Conservation (phyloP, 2,797 vertebrate species). For the Menidia menidia region DNA sequence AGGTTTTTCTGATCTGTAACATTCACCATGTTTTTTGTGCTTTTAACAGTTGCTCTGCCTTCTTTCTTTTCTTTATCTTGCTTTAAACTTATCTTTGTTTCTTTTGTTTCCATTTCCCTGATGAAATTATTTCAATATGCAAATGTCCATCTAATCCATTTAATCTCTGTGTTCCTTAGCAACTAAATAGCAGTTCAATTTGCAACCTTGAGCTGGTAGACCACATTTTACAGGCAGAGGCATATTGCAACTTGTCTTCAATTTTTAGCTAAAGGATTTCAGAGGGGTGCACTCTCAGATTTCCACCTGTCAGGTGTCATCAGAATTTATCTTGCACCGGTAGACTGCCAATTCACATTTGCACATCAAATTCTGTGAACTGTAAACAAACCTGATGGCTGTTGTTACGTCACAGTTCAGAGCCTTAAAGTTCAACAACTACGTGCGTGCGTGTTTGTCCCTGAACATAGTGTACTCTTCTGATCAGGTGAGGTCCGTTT, state of each 20-base stretch:
- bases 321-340: constrained; percentile 13
- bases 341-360: constrained; percentile 26
- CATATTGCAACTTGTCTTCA: neutral
- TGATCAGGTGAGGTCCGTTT: constrained; percentile 59
- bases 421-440: constrained; percentile 26
- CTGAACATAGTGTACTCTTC: constrained; percentile 53
- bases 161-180: constrained; percentile 66
- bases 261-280: too few species aligned
- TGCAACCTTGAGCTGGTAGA: constrained; percentile 30
- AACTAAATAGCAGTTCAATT: constrained; percentile 47
- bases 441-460: constrained; percentile 26
- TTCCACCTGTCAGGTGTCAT: constrained; percentile 15
- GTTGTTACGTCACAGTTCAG: constrained; percentile 35
- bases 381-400: constrained; percentile 33
- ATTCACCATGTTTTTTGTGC: constrained; percentile 21
- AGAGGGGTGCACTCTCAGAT: too few species aligned
- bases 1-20: neutral
- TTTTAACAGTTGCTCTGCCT: constrained; percentile 1
- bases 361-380: constrained; percentile 27
- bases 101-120: constrained; percentile 17
- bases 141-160: constrained; percentile 48
- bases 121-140: constrained; percentile 40
- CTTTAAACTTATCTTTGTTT: constrained; percentile 14
- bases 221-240: constrained; percentile 8
- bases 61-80: constrained; percentile 19